These are phyloP conservation scores for Cryptoprocta ferox DNA, from an alignment of 2,797 vertebrate species.

Conservation along the genomic window DNA sequence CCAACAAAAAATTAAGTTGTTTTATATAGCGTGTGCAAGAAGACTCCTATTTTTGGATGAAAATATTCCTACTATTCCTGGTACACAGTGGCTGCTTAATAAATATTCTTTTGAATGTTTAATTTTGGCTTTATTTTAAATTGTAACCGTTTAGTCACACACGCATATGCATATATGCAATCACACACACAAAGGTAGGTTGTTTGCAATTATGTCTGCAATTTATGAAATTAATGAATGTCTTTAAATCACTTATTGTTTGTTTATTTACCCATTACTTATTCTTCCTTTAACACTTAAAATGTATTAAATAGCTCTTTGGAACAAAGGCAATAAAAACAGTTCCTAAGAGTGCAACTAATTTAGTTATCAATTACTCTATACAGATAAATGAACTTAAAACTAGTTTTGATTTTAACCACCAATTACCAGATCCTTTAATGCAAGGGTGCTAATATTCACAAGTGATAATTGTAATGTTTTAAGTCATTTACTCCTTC, in stretches of 20 bases:
- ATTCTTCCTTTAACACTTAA: constrained; percentile 12
- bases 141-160: neutral
- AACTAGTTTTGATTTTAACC: neutral
- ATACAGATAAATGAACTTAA: neutral
- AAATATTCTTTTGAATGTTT: constrained; percentile 36
- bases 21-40: neutral
- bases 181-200: neutral
- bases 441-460: neutral
- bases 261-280: neutral
- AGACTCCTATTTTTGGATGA: neutral
- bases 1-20: neutral
- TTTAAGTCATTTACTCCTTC: neutral
- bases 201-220: neutral
- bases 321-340: constrained; percentile 22
- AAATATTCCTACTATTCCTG: constrained; percentile 45
- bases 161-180: fast-evolving
- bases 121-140: constrained; percentile 50
- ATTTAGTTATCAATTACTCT: neutral
- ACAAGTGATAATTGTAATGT: neutral
- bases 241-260: neutral
- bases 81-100: neutral
- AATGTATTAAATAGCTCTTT: neutral
- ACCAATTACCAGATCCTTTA: neutral
- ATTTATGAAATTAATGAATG: neutral
- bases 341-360: neutral